phyloP scores from a whole-genome alignment of 1,140 invertebrate species.

The Nautilus pompilius region DNA sequence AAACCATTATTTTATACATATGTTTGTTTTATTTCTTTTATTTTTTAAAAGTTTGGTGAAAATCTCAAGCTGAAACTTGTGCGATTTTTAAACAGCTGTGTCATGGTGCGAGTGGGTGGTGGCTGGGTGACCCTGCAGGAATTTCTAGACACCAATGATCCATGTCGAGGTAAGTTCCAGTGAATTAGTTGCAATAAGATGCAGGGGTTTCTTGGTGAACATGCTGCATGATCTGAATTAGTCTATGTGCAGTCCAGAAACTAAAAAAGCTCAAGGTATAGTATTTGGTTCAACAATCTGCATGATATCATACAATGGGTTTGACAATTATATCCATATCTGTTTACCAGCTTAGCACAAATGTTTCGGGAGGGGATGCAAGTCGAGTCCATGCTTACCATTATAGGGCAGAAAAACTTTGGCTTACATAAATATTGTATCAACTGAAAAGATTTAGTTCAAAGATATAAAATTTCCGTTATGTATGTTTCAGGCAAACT shows the following conservation, averaged over 20 bases:
- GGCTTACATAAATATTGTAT: too few relatives aligned
- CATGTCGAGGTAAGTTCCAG: conserved; percentile 61
- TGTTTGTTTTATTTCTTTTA: too few relatives aligned
- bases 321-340: background rate
- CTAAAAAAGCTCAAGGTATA: background rate
- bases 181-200: background rate
- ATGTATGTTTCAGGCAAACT: too few relatives aligned
- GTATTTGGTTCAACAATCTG: background rate
- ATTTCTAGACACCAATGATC: conserved; percentile 85
- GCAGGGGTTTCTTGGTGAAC: background rate
- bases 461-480: too few relatives aligned
- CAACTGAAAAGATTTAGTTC: too few relatives aligned
- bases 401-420: too few relatives aligned
- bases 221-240: background rate
- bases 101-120: conserved; percentile 92
- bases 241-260: background rate
- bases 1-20: too few relatives aligned
- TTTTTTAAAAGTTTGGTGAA: conserved; percentile 83
- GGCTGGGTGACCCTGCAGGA: conserved; percentile 90
- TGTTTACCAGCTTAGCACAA: background rate
- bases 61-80: conserved; percentile 95
- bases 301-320: background rate
- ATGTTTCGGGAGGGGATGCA: too few relatives aligned
- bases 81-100: conserved; percentile 62
- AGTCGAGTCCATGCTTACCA: too few relatives aligned